Percentiles rank a stretch among this genome's conserved stretches.
phyloP scores from a whole-genome alignment of 2,113 vertebrate species.

The Chaetodon trifascialis region DNA sequence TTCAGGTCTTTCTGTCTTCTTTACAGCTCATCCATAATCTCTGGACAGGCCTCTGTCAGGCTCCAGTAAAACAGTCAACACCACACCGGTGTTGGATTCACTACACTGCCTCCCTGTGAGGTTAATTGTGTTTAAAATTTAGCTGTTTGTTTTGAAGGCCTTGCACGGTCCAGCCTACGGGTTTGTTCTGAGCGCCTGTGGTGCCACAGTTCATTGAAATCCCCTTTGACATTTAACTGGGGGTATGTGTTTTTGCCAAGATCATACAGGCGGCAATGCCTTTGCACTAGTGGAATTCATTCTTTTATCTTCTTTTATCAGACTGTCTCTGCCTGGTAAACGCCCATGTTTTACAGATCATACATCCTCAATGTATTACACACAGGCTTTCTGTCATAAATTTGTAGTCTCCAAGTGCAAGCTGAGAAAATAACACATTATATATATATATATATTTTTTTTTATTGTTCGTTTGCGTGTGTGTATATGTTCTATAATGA shows the following conservation, averaged over 20 bases:
- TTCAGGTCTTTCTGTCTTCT: constrained; percentile 44
- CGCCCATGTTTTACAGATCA: neutral
- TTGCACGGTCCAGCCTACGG: constrained; percentile 32
- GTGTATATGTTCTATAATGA: too few species aligned
- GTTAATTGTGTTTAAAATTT: constrained; percentile 67
- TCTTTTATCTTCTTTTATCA: neutral
- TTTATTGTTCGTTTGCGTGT: too few species aligned
- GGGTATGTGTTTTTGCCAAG: constrained; percentile 37
- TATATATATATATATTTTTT: too few species aligned
- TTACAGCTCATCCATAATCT: constrained; percentile 53
- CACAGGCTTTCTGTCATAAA: constrained; percentile 1
- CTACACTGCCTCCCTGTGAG: constrained; percentile 59
- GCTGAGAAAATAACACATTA: neutral
- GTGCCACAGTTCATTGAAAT: constrained; percentile 36
- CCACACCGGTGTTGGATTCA: constrained; percentile 55
- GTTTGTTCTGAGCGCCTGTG: constrained; percentile 49
- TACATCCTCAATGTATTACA: neutral
- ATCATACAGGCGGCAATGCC: constrained; percentile 24
- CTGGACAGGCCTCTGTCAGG: constrained; percentile 44
- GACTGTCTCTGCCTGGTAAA: neutral
- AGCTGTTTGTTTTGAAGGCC: constrained; percentile 50
- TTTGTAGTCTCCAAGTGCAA: neutral
- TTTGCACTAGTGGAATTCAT: constrained; percentile 20
- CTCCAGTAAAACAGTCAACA: constrained; percentile 54
- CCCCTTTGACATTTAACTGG: constrained; percentile 34